phyloP scores from a whole-genome alignment of 2,797 vertebrate genomes.

The Bufotes viridis region DNA sequence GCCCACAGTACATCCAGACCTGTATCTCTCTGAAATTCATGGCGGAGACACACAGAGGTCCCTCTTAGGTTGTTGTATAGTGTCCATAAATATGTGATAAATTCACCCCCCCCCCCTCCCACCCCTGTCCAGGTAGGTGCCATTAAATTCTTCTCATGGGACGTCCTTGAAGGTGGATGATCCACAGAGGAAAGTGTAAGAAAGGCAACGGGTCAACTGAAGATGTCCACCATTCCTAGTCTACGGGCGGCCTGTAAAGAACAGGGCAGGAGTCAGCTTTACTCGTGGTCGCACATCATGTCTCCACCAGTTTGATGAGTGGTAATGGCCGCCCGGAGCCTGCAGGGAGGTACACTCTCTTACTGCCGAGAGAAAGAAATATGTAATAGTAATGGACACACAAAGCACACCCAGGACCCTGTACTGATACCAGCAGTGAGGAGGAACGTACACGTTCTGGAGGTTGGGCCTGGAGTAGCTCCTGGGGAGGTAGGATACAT shows the following conservation, averaged over 20 bases:
- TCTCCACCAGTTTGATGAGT: conserved; percentile 94
- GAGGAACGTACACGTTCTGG: conserved; percentile 19
- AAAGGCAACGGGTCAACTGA: neutral
- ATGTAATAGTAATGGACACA: neutral
- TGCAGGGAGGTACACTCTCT: conserved; percentile 77
- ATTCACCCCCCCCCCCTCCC: no score
- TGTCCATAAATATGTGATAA: neutral
- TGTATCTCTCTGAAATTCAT: neutral
- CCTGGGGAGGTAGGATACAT: conserved; percentile 33
- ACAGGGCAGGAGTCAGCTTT: neutral
- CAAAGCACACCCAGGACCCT: neutral
- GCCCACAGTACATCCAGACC: neutral
- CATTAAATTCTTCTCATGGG: neutral
- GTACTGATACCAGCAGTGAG: no score
- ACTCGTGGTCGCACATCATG: conserved; percentile 65
- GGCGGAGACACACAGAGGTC: neutral
- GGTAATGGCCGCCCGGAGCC: conserved; percentile 84
- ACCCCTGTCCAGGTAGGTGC: neutral
- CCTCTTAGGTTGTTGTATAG: neutral
- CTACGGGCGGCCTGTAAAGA: neutral
- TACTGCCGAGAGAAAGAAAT: conserved; percentile 71
- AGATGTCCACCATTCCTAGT: neutral
- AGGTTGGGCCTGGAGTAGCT: fast-evolving
- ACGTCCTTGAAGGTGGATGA: neutral
- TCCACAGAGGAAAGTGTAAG: neutral